A percentile compares a stretch with the other conserved stretches of the same genome.
Conservation (phyloP, 2,888 invertebrate genomes). For the Drosophila dives region DNA sequence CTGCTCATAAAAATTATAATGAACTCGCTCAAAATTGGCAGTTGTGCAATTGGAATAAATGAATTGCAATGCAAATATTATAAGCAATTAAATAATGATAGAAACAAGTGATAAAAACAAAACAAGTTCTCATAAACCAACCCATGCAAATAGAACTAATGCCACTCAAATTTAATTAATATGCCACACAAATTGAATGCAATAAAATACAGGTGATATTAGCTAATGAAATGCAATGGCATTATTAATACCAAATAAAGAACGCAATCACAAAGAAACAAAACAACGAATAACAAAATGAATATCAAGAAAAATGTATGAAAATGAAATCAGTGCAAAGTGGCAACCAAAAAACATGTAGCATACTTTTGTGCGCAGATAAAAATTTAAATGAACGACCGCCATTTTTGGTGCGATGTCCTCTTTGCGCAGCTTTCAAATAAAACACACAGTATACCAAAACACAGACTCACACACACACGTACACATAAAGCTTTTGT, state of each 20-base stretch:
- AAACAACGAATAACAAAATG: constrained; percentile 9
- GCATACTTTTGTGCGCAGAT: constrained; percentile 65
- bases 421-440: constrained; percentile 69
- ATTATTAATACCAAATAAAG: constrained; percentile 66
- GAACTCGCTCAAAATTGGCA: constrained; percentile 39
- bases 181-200: constrained; percentile 40
- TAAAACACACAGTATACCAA: constrained; percentile 58
- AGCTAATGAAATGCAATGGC: constrained; percentile 66
- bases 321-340: constrained; percentile 32
- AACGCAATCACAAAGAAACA: constrained; percentile 18
- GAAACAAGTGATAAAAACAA: constrained; percentile 33
- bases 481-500: constrained; percentile 58
- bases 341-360: constrained; percentile 24
- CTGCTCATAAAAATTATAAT: constrained; percentile 44
- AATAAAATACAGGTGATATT: constrained; percentile 45
- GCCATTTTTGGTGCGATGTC: constrained; percentile 56
- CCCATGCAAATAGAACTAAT: constrained; percentile 13
- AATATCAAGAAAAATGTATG: constrained; percentile 27
- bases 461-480: constrained; percentile 28
- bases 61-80: constrained; percentile 71
- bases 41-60: constrained; percentile 42
- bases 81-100: constrained; percentile 59
- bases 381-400: constrained; percentile 56
- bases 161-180: constrained; percentile 42
- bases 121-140: constrained; percentile 22